Conservation (phyloP, 2,888 invertebrate genomes). For the Microplitis manilae region DNA sequence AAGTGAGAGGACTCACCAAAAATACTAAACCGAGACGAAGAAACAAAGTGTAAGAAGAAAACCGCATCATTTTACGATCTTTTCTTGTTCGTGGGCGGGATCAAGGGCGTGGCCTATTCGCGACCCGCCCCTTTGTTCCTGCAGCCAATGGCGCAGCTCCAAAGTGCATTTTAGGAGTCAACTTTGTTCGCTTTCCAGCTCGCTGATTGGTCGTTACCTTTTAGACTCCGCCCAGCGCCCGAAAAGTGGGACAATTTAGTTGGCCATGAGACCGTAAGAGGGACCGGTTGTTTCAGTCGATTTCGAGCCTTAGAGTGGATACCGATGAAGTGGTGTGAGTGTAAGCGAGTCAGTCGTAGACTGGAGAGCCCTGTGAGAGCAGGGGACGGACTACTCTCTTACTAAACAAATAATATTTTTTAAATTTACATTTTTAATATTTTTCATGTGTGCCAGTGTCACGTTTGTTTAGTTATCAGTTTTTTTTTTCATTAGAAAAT, state of each 20-base stretch:
- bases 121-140: background rate
- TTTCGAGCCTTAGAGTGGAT: slow-evolving; percentile 53
- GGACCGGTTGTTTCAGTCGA: slow-evolving; percentile 71
- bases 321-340: slow-evolving; percentile 70
- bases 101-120: background rate
- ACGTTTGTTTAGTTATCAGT: slow-evolving; percentile 31
- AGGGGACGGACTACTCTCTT: slow-evolving; percentile 65
- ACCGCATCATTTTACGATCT: background rate
- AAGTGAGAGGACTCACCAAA: background rate
- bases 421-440: slow-evolving; percentile 58
- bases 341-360: slow-evolving; percentile 70
- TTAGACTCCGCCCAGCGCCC: slow-evolving; percentile 38
- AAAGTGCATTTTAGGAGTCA: background rate
- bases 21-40: background rate
- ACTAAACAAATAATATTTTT: slow-evolving; percentile 51
- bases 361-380: slow-evolving; percentile 71
- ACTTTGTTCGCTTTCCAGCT: background rate
- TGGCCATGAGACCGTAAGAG: slow-evolving; percentile 73
- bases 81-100: background rate
- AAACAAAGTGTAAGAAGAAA: background rate
- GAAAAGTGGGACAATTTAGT: slow-evolving; percentile 70
- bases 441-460: slow-evolving; percentile 51
- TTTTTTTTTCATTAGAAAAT: slow-evolving; percentile 18
- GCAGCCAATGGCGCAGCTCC: background rate
- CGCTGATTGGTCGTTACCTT: background rate